Conservation (phyloP, 2,113 vertebrate genomes). For the Nipponia nippon region DNA sequence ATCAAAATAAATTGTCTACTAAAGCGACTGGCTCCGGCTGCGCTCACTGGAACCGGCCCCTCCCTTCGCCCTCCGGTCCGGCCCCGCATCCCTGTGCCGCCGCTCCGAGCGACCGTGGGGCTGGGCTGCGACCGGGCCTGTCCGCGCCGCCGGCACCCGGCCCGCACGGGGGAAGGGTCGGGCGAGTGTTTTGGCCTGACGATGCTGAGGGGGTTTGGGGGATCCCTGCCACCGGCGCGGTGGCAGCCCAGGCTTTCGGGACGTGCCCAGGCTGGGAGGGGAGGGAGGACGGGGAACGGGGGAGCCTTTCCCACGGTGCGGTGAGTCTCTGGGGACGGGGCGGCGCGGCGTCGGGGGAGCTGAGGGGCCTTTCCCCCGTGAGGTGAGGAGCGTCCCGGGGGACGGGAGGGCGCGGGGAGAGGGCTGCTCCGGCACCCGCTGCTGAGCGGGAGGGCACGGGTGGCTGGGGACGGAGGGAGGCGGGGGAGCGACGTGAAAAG, state of each 20-base stretch:
- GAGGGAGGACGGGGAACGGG: neutral
- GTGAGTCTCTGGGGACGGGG: neutral
- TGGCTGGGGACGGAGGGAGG: neutral
- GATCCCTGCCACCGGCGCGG: neutral
- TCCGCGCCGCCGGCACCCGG: too few relatives aligned
- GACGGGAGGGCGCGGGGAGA: too few relatives aligned
- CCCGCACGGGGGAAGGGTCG: too few relatives aligned
- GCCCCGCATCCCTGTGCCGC: too few relatives aligned
- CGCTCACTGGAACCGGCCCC: neutral
- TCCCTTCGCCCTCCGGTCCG: too few relatives aligned
- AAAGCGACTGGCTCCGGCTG: constrained; percentile 47
- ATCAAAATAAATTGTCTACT: constrained; percentile 87
- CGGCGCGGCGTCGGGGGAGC: neutral
- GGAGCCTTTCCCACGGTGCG: neutral
- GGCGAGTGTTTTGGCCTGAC: neutral
- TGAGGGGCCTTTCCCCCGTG: neutral
- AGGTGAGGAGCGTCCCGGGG: neutral
- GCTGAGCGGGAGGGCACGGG: neutral
- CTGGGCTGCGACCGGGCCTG: too few relatives aligned
- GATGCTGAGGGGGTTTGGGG: neutral
- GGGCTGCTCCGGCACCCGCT: neutral
- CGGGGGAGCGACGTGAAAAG: neutral
- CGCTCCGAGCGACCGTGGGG: neutral
- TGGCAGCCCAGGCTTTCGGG: rapidly evolving
- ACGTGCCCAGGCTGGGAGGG: neutral